Conservation (phyloP, 2,888 invertebrate genomes). For the Elaeidobius kamerunicus region DNA sequence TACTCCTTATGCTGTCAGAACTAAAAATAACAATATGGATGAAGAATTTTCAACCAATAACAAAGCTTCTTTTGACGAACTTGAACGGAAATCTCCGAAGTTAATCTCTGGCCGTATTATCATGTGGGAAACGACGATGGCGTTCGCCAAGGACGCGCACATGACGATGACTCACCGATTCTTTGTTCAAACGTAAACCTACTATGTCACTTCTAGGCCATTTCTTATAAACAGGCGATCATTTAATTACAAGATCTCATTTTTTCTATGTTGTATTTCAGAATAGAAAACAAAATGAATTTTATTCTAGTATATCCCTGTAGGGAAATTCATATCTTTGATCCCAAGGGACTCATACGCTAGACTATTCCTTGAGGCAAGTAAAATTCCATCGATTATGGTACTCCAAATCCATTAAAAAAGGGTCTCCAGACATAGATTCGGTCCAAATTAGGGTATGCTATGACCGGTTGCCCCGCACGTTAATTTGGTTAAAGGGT, state of each 20-base stretch:
- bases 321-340: no score
- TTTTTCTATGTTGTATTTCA: neutral
- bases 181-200: slow-evolving; percentile 4
- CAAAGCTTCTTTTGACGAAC: slow-evolving; percentile 7
- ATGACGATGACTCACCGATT: slow-evolving; percentile 23
- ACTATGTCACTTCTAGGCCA: slow-evolving; percentile 1
- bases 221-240: no score
- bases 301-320: no score
- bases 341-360: no score
- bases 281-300: no score
- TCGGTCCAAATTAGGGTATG: no score
- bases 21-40: slow-evolving; percentile 45
- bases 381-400: no score
- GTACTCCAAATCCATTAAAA: no score
- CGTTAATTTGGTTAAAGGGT: no score
- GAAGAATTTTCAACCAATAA: slow-evolving; percentile 29
- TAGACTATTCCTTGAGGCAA: no score
- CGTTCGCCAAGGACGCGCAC: slow-evolving; percentile 22
- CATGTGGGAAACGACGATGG: slow-evolving; percentile 13
- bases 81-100: neutral
- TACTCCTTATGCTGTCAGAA: slow-evolving; percentile 45
- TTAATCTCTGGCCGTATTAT: neutral
- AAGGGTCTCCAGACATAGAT: no score
- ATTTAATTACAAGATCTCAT: neutral
- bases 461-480: no score